Base-by-base conservation (phyloP, 2,797 vertebrate genomes). In the Acanthurus lineatus region DNA sequence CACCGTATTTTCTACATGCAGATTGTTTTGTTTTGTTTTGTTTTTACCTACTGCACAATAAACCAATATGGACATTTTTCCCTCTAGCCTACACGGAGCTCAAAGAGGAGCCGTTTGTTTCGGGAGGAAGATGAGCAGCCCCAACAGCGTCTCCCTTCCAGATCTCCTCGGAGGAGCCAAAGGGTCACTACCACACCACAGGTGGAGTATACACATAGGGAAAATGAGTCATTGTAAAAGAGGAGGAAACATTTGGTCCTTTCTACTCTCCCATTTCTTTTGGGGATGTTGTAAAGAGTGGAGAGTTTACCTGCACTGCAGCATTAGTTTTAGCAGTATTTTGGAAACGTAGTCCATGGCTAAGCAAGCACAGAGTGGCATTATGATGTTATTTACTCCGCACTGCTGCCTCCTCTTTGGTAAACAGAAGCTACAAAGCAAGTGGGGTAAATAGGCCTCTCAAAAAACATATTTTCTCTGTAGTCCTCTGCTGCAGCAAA, bases 111-210 rank as follows among this genome's bases (percentile, higher is more conserved):
- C 89, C 96, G 97, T 74, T 95, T 97, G 83, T 97, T 97, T 92
- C 96, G 96, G 91, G 98, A 98, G 58, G 98, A 99, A 56, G 98
- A 99, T 54, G 97, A 99, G 52, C 76, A 81, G 19, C 91, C 93
- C 2, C 91, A 86, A 87, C 96, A 95, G 73, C 96, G 97, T 83
- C 87, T 97, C 87, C 94, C 94, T 58, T 97, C 97, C 86, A 96
- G 97, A 89, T 99, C 98, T 53, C 97, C 97, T 77, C 97, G 98
- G 91, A 97, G 98, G 93, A 99, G 98, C 91, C 97, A 97, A 92
- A 96, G 97, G 89, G 96, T 97, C 90, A 95, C 93, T 17, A 96
- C 97, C 86, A 95, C 97, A 83, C 97, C 98, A 89, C 97, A 99
- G 96, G 97, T 98, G 88, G 83, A 57, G 6, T 52, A 6, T 4